These are phyloP conservation scores for Macrotis lagotis DNA, from an alignment of 2,113 vertebrate genomes.

Conservation along the genomic window DNA sequence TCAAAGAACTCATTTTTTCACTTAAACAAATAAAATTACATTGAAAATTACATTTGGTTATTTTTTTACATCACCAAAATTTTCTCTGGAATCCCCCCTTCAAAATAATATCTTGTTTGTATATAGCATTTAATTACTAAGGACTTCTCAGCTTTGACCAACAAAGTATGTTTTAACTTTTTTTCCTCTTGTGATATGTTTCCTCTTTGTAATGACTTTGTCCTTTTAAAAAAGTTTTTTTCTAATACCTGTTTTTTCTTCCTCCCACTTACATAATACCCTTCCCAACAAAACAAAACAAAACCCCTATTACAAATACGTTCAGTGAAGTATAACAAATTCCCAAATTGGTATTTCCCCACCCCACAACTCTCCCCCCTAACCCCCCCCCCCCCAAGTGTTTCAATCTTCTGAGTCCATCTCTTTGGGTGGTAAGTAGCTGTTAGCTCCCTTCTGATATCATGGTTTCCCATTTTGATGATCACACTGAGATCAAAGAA, in stretches of 20 bases:
- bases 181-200: too few relatives aligned
- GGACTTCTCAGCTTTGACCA: neutral
- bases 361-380: neutral
- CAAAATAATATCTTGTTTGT: neutral
- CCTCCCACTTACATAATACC: neutral
- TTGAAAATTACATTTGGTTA: neutral
- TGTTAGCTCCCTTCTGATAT: neutral
- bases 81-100: neutral
- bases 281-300: neutral
- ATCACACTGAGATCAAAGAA: neutral
- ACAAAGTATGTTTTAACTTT: neutral
- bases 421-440: neutral
- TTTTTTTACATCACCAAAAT: neutral
- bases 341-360: neutral
- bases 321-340: neutral
- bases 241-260: neutral
- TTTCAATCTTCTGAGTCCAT: neutral
- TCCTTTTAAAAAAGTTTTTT: neutral
- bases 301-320: neutral
- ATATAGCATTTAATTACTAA: neutral
- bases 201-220: neutral
- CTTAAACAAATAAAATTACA: neutral
- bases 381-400: too few relatives aligned
- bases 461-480: neutral
- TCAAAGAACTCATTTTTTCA: neutral